phyloP scores from a whole-genome alignment of 2,113 vertebrate species.

The Vulpes vulpes region DNA sequence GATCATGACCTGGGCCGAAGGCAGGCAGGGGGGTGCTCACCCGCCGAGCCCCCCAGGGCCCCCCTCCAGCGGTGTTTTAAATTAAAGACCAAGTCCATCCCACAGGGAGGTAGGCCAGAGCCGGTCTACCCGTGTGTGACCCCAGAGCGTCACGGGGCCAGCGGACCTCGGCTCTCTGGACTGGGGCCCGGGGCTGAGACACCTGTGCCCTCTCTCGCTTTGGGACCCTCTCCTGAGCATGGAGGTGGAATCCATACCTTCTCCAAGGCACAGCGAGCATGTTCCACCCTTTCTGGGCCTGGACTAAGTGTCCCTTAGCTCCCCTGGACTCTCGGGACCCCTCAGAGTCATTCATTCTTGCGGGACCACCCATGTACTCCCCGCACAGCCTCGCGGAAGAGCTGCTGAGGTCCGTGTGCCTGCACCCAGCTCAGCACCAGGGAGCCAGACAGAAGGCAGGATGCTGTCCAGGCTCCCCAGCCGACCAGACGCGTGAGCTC shows the following conservation, averaged over 20 bases:
- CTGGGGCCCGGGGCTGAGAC: not conserved
- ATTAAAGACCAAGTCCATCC: not conserved
- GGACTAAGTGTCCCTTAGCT: not conserved
- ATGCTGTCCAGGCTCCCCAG: no score
- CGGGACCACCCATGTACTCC: not conserved
- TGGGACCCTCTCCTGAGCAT: not conserved
- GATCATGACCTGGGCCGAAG: not conserved
- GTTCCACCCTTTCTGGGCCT: not conserved
- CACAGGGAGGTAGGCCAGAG: not conserved
- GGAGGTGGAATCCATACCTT: not conserved
- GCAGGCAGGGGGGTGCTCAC: no score
- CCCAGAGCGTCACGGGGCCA: not conserved
- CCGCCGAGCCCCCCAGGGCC: not conserved
- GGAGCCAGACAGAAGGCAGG: no score
- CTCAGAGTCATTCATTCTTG: not conserved
- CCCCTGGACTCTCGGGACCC: not conserved
- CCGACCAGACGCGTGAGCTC: no score
- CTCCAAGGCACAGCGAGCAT: no score
- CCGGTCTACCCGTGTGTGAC: no score
- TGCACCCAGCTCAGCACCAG: not conserved
- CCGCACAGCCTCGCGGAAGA: not conserved
- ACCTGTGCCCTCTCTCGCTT: no score
- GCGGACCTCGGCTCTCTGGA: not conserved
- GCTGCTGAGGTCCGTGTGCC: fast-evolving
- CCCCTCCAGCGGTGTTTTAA: not conserved